A percentile compares a stretch with the other conserved stretches of the same genome.
Evolutionary conservation across 2,888 invertebrate genomes (phyloP).

Genomic region (Sinentomon sp.): DNA sequence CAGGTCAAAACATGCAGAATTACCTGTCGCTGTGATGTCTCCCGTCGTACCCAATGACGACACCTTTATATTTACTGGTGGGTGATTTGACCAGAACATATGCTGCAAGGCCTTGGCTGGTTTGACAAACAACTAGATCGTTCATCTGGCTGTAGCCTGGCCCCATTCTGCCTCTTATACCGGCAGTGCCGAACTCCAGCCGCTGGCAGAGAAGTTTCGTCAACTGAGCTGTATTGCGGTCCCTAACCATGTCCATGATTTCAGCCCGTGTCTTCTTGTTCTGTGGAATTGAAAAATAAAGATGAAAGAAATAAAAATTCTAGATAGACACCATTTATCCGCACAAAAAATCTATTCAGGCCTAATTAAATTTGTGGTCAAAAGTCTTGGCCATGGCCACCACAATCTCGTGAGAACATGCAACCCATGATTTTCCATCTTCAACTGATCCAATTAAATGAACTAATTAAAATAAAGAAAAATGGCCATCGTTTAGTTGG

Average conservation of each 20-base stretch:
- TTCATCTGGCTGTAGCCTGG: slow-evolving; percentile 85
- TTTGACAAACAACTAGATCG: slow-evolving; percentile 74
- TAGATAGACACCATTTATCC: neutral
- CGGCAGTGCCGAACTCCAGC: slow-evolving; percentile 73
- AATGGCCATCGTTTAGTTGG: no score
- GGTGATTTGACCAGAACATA: slow-evolving; percentile 35
- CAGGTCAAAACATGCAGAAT: no score
- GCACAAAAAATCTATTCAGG: neutral
- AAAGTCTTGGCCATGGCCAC: no score
- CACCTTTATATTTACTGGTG: slow-evolving; percentile 33
- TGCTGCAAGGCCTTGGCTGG: slow-evolving; percentile 59
- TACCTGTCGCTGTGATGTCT: slow-evolving; percentile 69
- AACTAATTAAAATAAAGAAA: no score
- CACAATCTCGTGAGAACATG: no score
- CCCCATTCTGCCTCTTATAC: slow-evolving; percentile 70
- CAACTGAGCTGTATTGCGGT: slow-evolving; percentile 30
- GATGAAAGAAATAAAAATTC: slow-evolving; percentile 1
- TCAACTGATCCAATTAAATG: neutral
- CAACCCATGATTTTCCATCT: neutral
- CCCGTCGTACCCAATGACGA: slow-evolving; percentile 78
- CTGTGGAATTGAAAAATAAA: slow-evolving; percentile 19
- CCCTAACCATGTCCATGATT: slow-evolving; percentile 29
- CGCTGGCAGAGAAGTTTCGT: slow-evolving; percentile 35
- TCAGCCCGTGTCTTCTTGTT: slow-evolving; percentile 35
- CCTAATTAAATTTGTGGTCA: no score